Evolutionary conservation across 2,888 invertebrate genomes (phyloP), one percentile per base, ranked within the genome.

Genomic region (Pyrocoelia pectoralis): DNA sequence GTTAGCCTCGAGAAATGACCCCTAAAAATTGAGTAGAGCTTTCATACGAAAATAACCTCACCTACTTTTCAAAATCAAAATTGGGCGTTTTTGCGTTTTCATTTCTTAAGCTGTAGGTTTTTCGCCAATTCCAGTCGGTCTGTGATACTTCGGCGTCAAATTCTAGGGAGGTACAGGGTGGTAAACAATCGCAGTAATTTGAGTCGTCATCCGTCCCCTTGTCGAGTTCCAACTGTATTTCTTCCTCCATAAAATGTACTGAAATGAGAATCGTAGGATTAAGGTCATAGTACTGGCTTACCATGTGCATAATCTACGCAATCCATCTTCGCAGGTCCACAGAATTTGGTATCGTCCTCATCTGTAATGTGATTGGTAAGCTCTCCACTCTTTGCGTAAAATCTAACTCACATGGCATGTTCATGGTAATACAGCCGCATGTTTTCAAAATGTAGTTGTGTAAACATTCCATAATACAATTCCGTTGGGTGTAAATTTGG

Each of bases 381-480:
- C n/a, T n/a, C n/a, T n/a, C n/a, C n/a, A n/a, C n/a, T n/a, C n/a
- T n/a, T n/a, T n/a, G n/a, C n/a, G 14, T 15, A 43, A 43, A 24
- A 24, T 24, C 6, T 24, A 24, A 43, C 56, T 52, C 52, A 62
- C 62, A 33, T 40, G 62, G 62, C 56, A 62, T 56, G 33, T 62
- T 46, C 19, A 56, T 56, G 1, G 52, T 46, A 46, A 56, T 56
- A 38, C 62, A 62, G 1, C 38, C 12, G n/a, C 62, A 62, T 5
- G 15, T 53, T 1, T 56, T 52, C 13, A 62, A 28, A 0, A 56
- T 53, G 28, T 56, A 62, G 19, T 56, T 62, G 9, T 52, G 17
- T 3, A 62, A 77, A 70, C 90, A 91, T 77, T 91, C 91, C 77
- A 89, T 82, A 72, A 89, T 87, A 72, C 90, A 91, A 14, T 62